Evolutionary conservation across 2,888 invertebrate genomes (phyloP).

Genomic region (Drosophila nr. fundita): DNA sequence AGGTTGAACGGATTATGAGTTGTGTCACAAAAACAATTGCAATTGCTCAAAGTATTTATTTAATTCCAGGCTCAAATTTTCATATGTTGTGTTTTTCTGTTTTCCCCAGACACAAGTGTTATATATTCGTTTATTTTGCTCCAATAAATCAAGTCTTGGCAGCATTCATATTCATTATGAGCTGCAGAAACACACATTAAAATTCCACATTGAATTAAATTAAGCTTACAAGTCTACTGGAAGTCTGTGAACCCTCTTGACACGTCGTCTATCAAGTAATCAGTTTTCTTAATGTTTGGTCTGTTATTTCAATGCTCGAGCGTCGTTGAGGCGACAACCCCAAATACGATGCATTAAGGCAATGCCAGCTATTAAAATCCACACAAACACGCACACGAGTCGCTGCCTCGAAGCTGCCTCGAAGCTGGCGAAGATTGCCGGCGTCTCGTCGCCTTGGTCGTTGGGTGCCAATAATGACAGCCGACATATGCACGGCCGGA

Average conservation of each 20-base stretch:
- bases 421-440: slow-evolving; percentile 43
- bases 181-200: slow-evolving; percentile 36
- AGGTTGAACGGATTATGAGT: neutral
- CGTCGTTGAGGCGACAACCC: slow-evolving; percentile 33
- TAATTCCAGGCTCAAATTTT: slow-evolving; percentile 5
- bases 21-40: slow-evolving; percentile 4
- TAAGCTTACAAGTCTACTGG: slow-evolving; percentile 50
- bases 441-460: slow-evolving; percentile 25
- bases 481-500: slow-evolving; percentile 66
- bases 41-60: slow-evolving; percentile 4
- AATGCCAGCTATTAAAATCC: slow-evolving; percentile 41
- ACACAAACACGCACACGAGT: slow-evolving; percentile 27
- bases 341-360: slow-evolving; percentile 17
- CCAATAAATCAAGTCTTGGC: slow-evolving; percentile 44
- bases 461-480: slow-evolving; percentile 62
- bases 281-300: slow-evolving; percentile 49
- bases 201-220: slow-evolving; percentile 59
- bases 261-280: slow-evolving; percentile 47
- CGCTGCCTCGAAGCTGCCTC: slow-evolving; percentile 1
- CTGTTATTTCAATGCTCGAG: slow-evolving; percentile 28
- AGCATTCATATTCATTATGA: slow-evolving; percentile 51
- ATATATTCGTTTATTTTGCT: slow-evolving; percentile 6
- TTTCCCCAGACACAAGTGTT: slow-evolving; percentile 1
- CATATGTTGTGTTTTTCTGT: neutral
- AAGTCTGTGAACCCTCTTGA: slow-evolving; percentile 33